Conservation (phyloP, 2,113 vertebrate species). For the Dromaius novaehollandiae region DNA sequence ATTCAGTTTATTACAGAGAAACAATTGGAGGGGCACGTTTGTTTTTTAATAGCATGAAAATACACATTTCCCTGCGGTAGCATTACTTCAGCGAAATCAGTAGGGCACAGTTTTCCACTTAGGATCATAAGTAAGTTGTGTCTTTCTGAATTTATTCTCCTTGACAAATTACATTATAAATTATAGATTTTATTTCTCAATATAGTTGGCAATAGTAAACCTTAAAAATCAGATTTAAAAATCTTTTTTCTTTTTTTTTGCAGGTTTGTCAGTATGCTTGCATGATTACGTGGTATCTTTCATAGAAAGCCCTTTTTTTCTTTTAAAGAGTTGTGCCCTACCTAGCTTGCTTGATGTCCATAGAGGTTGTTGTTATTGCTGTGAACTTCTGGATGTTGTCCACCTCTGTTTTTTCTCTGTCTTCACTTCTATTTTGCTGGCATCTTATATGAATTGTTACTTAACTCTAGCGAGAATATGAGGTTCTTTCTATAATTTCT, state of each 20-base stretch:
- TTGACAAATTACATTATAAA: background rate
- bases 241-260: background rate
- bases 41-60: conserved; percentile 15
- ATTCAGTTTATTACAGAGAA: conserved; percentile 34
- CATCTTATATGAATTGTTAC: background rate
- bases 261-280: background rate
- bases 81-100: conserved; percentile 48
- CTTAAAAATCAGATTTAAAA: background rate
- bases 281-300: background rate
- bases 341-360: background rate
- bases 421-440: background rate
- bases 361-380: background rate
- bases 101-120: conserved; percentile 47
- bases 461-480: background rate
- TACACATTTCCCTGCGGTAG: conserved; percentile 34
- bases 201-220: background rate
- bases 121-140: conserved; percentile 38
- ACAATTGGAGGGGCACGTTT: background rate
- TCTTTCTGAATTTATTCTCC: background rate
- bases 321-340: background rate
- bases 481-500: background rate
- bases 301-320: background rate
- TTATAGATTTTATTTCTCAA: conserved; percentile 1
- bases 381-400: background rate
- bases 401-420: background rate